Conservation (phyloP, 2,797 vertebrate genomes). For the Heteromormyrus szaboi region DNA sequence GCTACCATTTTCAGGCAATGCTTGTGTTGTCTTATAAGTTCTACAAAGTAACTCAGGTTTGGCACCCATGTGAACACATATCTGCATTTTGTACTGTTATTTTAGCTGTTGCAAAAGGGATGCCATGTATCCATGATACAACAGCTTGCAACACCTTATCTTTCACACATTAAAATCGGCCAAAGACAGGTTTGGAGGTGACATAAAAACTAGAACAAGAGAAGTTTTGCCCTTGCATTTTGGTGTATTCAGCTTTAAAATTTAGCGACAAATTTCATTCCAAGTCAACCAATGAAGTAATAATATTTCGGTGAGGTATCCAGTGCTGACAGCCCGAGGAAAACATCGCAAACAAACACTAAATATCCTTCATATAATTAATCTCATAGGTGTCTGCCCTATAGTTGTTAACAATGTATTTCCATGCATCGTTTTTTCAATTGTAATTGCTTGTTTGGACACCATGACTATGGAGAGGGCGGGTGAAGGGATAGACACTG, state of each 20-base stretch:
- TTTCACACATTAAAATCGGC: neutral
- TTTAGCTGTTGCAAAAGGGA: neutral
- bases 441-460: neutral
- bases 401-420: neutral
- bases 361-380: constrained; percentile 8
- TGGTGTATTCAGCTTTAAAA: neutral
- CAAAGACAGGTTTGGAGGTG: neutral
- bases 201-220: neutral
- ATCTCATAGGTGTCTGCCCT: constrained; percentile 1
- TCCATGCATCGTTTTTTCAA: neutral
- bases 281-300: neutral
- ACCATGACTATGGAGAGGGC: neutral
- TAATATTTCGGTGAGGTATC: neutral
- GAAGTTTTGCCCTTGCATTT: neutral
- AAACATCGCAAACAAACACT: constrained; percentile 4
- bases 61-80: neutral
- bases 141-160: neutral
- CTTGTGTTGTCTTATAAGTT: neutral
- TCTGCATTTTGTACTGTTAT: neutral
- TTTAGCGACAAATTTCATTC: neutral
- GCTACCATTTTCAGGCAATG: neutral
- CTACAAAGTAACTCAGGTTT: neutral
- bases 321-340: neutral
- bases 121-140: neutral
- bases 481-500: neutral